phyloP scores from a whole-genome alignment of 2,797 vertebrate genomes.

The Eulemur albifrons region DNA sequence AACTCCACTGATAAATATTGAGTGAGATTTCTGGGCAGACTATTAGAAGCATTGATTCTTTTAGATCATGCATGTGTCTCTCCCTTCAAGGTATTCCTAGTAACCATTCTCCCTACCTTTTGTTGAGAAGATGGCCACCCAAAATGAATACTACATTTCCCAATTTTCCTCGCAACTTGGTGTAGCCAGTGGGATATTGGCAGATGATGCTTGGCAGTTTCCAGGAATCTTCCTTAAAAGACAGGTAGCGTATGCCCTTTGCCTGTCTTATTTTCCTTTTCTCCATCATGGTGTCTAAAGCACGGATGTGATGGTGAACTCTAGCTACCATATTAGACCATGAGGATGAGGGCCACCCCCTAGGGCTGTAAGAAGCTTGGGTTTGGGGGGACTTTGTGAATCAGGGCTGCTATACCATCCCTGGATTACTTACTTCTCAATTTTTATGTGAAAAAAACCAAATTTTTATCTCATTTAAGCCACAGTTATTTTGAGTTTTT shows the following conservation, averaged over 20 bases:
- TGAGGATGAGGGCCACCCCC: not conserved
- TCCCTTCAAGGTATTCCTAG: not conserved
- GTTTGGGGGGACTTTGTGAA: constrained; percentile 31
- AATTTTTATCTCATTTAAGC: not conserved
- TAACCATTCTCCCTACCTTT: not conserved
- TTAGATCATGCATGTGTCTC: constrained; percentile 10
- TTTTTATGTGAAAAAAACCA: constrained; percentile 36
- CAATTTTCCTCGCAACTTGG: not conserved
- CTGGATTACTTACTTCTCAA: constrained; percentile 4
- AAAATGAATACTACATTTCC: not conserved
- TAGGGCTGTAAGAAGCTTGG: not conserved
- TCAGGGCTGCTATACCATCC: not conserved
- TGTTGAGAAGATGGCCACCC: not conserved
- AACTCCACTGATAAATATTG: constrained; percentile 35
- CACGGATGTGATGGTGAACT: not conserved
- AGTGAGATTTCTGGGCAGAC: not conserved
- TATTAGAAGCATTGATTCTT: constrained; percentile 22
- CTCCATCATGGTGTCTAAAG: not conserved
- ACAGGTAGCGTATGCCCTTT: not conserved
- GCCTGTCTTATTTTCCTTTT: constrained; percentile 12
- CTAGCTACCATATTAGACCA: constrained; percentile 15
- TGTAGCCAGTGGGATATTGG: not conserved
- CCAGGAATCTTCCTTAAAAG: constrained; percentile 31
- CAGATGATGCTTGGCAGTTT: not conserved
- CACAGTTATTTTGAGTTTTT: not conserved